Evolutionary conservation across 2,797 vertebrate genomes (phyloP), one percentile per base, ranked within the genome.

Genomic region (Dryobates pubescens): DNA sequence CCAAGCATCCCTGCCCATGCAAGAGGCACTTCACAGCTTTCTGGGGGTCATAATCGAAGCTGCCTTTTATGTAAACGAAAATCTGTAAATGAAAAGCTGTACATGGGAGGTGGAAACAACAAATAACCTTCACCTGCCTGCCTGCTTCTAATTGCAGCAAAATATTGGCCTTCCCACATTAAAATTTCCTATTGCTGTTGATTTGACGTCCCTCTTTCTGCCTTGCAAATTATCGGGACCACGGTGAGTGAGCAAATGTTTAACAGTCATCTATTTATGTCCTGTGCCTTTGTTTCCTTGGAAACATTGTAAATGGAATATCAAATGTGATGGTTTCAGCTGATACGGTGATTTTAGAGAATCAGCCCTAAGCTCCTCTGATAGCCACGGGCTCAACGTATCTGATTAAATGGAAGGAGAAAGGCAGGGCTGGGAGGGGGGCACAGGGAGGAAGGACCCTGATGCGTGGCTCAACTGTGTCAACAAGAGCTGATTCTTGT

Each of bases 271-370:
- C 83, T 94, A 91, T 95, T 96, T 95, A 93, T 72, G 92, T 91
- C 91, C 91, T 65, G 67, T 62, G 77, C 90, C 80, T 94, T 96
- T 94, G 96, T 97, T 96, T 95, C 96, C 96, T 95, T 95, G 96
- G 96, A 95, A 97, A 97, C 96, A 79, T 77, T 84, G 96, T 95
- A 96, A 93, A 93, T 96, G 95, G 96, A 94, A 95, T 95, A 94
- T 82, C 94, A 94, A 91, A 94, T 87, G 93, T 69, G 95, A 93
- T 94, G 87, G 93, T 79, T 95, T 95, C 91, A 82, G 92, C 93
- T 93, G 93, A 96, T 91, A 92, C 0, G 89, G 93, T 92, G 91
- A 97, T 96, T 96, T 93, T 78, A 22, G 8, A 89, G 89, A 91
- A 87, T 65, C 70, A 90, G 67, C 77, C 90, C 71, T 94, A 94